Base-by-base conservation (phyloP, 2,113 vertebrate genomes). In the Macroglossus sobrinus region DNA sequence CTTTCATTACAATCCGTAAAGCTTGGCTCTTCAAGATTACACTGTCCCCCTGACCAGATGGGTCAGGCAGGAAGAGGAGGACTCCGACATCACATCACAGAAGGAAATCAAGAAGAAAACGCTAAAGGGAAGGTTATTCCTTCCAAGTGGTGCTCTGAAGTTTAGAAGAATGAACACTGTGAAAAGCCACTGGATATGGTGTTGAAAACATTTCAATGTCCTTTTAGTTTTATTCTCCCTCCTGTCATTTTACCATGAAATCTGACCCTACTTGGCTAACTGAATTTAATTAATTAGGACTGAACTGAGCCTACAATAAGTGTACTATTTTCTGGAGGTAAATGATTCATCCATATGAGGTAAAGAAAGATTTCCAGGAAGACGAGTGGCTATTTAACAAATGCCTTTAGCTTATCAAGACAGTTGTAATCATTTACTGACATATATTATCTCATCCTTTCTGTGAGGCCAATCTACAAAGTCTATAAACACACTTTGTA, bases 311-410 rank as follows among this genome's bases (percentile, higher is more conserved):
- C 53, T 89, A 79, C 45, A 64, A 55, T 87, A 86, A 97, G 43
- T 50, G 76, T 84, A 72, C 59, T 76, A 71, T 90, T 97, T 96
- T 95, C 92, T 95, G 87, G 75, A 96, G 96, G 95, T 61, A 89
- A 95, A 95, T 90, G 87, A 97, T 93, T 97, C 64, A 95, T 92
- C 88, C 35, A 53, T 50, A 90, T 92, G 75, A 93, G 53, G 69
- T 80, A 80, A 90, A 94, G 30, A 26, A 71, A 75, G 85, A 84
- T 91, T 97, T 92, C 93, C 87, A 92, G 94, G 81, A 97, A 96
- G 30, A 88, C 16, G 18, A 89, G 40, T 47, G 92, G 76, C 66
- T 88, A 82, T 66, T 89, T 81, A 93, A 22, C 81, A 88, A 95
- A 84, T 16, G 2, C 47, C 82, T 78, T 90, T 74, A 89, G 50